Evolutionary conservation across 2,888 invertebrate genomes (phyloP).

Genomic region (Lottia gigantea): DNA sequence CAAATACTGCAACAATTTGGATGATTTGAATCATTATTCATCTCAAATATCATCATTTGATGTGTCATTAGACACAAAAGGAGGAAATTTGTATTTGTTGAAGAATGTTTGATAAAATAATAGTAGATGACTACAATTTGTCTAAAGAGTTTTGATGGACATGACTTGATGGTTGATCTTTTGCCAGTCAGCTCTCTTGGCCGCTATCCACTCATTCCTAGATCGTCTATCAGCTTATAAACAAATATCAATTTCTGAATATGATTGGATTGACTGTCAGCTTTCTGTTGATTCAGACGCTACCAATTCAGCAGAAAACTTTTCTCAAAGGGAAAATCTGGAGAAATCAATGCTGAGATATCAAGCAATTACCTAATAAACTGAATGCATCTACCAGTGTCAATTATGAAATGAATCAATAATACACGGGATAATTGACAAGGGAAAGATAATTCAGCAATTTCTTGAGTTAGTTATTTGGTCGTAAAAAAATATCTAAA

Average conservation of each 20-base stretch:
- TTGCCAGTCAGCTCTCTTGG: not conserved
- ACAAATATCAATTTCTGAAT: slow-evolving; percentile 8
- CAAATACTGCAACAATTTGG: not conserved
- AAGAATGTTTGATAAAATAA: slow-evolving; percentile 3
- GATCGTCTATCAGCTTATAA: not conserved
- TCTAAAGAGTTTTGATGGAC: not conserved
- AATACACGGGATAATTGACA: not conserved
- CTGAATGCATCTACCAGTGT: not conserved
- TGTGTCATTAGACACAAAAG: no score
- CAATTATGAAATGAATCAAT: slow-evolving; percentile 2
- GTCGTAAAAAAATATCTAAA: no score
- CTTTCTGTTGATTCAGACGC: not conserved
- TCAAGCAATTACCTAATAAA: slow-evolving; percentile 7
- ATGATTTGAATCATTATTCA: no score
- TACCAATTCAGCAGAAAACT: not conserved
- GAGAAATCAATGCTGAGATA: not conserved
- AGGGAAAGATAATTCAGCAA: no score
- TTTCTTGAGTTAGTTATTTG: no score
- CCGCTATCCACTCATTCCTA: not conserved
- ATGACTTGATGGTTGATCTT: not conserved
- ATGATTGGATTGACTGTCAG: not conserved
- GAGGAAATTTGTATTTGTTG: not conserved
- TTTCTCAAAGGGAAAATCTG: not conserved
- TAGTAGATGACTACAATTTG: not conserved
- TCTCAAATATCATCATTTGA: no score